Evolutionary conservation across 2,888 invertebrate species (phyloP), one percentile per base, ranked within the genome.

Genomic region (Labia minor): DNA sequence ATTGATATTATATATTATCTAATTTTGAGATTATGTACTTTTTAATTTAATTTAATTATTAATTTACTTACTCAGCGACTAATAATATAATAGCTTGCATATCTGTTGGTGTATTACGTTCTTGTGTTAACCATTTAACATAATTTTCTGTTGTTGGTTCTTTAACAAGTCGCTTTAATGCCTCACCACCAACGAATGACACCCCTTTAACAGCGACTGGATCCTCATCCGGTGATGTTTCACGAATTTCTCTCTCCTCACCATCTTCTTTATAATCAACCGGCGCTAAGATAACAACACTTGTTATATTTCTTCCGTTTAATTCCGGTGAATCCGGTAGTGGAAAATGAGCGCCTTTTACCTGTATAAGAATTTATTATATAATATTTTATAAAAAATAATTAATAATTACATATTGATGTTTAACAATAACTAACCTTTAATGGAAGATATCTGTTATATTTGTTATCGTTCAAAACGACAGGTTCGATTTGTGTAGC

Each of bases 221-320:
- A 0, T 21, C 18, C 62, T 26, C 19, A 62, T 65, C 14, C 33
- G 65, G 1, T 62, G 62, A 19, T 20, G 37, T 37, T 37, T 8
- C 21, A 71, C 10, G 73, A 69, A 21, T 49, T 49, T 49, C 49
- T 49, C 73, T 74, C 69, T 77, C 78, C 26, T 72, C 73, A 18
- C 63, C 66, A 1, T 71, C 70, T 1, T 74, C 73, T 74, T 85
- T 85, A 68, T 89, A 88, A 75, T 89, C 86, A 1, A 92, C 89
- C 0, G 92, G 92, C 1, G 92, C 92, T 70, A 92, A 76, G 1
- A 92, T 90, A 1, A 92, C 92, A 1, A 92, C 91, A 74, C 91
- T 91, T 10, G 89, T 86, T n/a, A 92, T 86, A 75, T 83, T 86
- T 74, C 87, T 86, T 64, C 89, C 90, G 73, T 82, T 83, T 20